A percentile compares a stretch with the other conserved stretches of the same genome.
Conservation (phyloP, 2,888 invertebrate genomes). For the Byasa hedistus region DNA sequence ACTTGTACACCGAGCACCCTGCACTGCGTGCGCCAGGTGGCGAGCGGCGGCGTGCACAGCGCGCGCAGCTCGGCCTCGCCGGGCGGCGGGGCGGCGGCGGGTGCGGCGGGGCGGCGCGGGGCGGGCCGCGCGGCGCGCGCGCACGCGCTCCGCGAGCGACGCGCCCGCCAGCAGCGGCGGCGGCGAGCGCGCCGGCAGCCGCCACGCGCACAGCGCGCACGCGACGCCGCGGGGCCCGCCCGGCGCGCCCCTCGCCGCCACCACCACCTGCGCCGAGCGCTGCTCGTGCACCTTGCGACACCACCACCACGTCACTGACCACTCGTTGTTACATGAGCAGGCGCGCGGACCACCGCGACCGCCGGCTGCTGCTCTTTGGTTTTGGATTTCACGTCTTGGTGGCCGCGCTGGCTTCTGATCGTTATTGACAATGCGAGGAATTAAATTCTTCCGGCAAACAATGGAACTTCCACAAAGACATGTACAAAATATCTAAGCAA, state of each 20-base stretch:
- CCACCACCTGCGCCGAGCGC: constrained; percentile 3
- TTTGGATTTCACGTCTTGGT: no score
- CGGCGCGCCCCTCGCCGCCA: constrained; percentile 33
- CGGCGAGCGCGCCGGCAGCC: constrained; percentile 35
- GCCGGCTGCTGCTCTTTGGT: no score
- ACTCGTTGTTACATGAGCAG: neutral
- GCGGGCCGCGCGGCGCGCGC: constrained; percentile 33
- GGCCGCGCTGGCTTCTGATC: no score
- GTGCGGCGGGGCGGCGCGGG: constrained; percentile 35
- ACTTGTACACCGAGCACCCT: constrained; percentile 47
- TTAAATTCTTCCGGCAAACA: no score
- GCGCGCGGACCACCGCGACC: no score
- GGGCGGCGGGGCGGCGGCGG: constrained; percentile 37
- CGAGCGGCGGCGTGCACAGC: constrained; percentile 44
- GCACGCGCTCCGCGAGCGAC: constrained; percentile 36
- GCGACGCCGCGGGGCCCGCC: constrained; percentile 38
- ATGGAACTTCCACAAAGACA: no score
- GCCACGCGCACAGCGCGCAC: constrained; percentile 44
- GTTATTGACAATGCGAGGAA: no score
- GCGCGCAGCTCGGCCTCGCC: constrained; percentile 48
- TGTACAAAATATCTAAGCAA: no score
- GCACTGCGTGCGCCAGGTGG: constrained; percentile 34
- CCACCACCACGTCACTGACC: neutral
- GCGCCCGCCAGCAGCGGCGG: constrained; percentile 36
- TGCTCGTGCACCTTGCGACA: constrained; percentile 29